Base-by-base conservation (phyloP, 2,797 vertebrate genomes). In the Thaleichthys pacificus region DNA sequence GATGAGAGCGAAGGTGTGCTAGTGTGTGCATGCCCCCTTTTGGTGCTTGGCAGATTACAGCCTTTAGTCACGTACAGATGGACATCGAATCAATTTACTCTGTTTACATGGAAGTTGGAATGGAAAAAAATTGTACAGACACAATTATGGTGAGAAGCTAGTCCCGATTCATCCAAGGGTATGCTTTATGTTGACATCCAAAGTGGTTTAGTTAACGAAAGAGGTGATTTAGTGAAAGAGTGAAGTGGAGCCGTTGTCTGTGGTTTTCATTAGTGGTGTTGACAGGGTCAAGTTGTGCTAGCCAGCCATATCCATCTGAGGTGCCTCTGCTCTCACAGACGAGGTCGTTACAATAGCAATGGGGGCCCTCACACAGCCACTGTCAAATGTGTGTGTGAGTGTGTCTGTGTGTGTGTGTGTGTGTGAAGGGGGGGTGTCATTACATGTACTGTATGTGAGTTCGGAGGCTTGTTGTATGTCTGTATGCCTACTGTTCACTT, bases 21-120 rank as follows among this genome's bases (percentile, higher is more conserved):
- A 71, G 79, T 76, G 74, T 76, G 42, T 77, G 75, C 73, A 76
- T 68, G 90, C 91, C 91, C 89, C 89, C 92, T 91, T 64, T 83
- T 93, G 93, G 92, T 75, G 22, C 51, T 68, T 6, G 66, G 54
- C 26, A 60, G 80, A 72, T 68, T 51, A n/a, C 32, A 49, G 24
- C 65, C 35, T 42, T 22, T 12, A 26, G 21, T 14, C 14, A 24
- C 2, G 22, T 3, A 30, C 47, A 1, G 49, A 30, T 6, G 26
- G 24, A 9, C 15, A 30, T 67, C 8, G 28, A 30, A 67, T 19
- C 42, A 26, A 3, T 26, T 24, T 5, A 17, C 26, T 49, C 6
- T 24, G 12, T 54, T 67, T 51, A 15, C 66, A 51, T n/a, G 19
- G 7, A 51, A 19, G 49, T n/a, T 49, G 38, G 2, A 51, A 47